A percentile compares a stretch with the other conserved stretches of the same genome.
Evolutionary conservation across 2,797 vertebrate genomes (phyloP).

Genomic region (Synanceia verrucosa): DNA sequence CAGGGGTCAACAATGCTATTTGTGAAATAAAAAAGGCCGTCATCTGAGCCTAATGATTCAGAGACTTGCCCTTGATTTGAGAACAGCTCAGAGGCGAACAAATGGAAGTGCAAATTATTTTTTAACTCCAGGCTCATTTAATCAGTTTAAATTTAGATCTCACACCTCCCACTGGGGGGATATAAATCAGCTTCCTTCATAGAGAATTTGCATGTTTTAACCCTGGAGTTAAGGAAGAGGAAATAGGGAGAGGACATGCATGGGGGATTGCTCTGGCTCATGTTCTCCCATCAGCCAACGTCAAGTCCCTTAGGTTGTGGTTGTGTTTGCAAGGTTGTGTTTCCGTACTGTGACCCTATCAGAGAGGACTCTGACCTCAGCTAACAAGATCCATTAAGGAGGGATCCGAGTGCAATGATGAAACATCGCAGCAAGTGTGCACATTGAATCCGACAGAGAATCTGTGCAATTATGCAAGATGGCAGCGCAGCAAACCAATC

Average conservation of each 20-base stretch:
- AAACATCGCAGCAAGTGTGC: constrained; percentile 40
- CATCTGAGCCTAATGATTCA: constrained; percentile 67
- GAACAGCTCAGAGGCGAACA: constrained; percentile 72
- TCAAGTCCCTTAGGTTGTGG: constrained; percentile 12
- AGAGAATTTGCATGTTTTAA: constrained; percentile 70
- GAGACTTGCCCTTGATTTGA: constrained; percentile 76
- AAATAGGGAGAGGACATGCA: constrained; percentile 10
- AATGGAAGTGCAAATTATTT: constrained; percentile 74
- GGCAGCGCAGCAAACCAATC: constrained; percentile 60
- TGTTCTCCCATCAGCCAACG: constrained; percentile 40
- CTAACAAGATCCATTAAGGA: constrained; percentile 65
- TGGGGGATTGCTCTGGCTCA: constrained; percentile 28
- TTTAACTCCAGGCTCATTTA: constrained; percentile 73
- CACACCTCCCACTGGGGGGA: constrained; percentile 70
- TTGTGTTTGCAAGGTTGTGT: constrained; percentile 47
- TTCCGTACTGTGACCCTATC: constrained; percentile 55
- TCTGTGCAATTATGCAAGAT: constrained; percentile 66
- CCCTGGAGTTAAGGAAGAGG: constrained; percentile 51
- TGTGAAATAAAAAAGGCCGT: constrained; percentile 58
- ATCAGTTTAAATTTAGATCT: constrained; percentile 81
- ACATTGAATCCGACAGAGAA: constrained; percentile 44
- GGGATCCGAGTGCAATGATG: constrained; percentile 39
- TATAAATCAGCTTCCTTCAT: constrained; percentile 67
- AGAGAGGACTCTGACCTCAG: constrained; percentile 61
- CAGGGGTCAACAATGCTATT: constrained; percentile 46